phyloP scores from a whole-genome alignment of 1,140 invertebrate genomes.

The Zaprionus kolodkinae region DNA sequence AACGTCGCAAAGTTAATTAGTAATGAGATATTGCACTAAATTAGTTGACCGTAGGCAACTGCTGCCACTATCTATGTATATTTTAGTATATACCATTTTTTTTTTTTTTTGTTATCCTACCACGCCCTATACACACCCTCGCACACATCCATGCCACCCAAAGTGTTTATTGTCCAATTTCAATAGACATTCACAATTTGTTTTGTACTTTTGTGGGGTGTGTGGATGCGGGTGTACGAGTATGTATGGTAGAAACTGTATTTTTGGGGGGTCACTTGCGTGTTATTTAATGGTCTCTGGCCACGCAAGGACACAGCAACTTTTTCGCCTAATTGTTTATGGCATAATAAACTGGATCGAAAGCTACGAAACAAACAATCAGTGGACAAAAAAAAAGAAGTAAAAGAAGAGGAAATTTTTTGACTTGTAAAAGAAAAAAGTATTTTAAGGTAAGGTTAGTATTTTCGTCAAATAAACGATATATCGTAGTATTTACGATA shows the following conservation, averaged over 20 bases:
- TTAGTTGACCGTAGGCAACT: neutral
- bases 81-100: neutral
- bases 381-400: neutral
- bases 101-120: no score
- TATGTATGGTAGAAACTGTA: neutral
- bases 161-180: slow-evolving; percentile 52
- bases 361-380: slow-evolving; percentile 29
- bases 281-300: slow-evolving; percentile 50
- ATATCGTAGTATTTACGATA: neutral
- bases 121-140: neutral
- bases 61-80: neutral
- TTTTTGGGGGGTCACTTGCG: slow-evolving; percentile 38
- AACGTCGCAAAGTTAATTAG: neutral
- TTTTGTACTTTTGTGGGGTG: slow-evolving; percentile 24
- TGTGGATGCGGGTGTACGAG: neutral
- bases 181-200: slow-evolving; percentile 48
- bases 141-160: slow-evolving; percentile 14
- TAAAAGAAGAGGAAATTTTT: slow-evolving; percentile 4
- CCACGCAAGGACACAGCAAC: slow-evolving; percentile 52
- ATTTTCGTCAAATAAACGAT: slow-evolving; percentile 2
- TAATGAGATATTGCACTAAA: neutral
- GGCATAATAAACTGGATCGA: slow-evolving; percentile 48
- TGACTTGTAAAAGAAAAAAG: slow-evolving; percentile 3
- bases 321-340: slow-evolving; percentile 55
- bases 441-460: slow-evolving; percentile 24